These are phyloP conservation scores for Channallabes apus DNA, from an alignment of 2,797 vertebrate species.

Conservation along the genomic window DNA sequence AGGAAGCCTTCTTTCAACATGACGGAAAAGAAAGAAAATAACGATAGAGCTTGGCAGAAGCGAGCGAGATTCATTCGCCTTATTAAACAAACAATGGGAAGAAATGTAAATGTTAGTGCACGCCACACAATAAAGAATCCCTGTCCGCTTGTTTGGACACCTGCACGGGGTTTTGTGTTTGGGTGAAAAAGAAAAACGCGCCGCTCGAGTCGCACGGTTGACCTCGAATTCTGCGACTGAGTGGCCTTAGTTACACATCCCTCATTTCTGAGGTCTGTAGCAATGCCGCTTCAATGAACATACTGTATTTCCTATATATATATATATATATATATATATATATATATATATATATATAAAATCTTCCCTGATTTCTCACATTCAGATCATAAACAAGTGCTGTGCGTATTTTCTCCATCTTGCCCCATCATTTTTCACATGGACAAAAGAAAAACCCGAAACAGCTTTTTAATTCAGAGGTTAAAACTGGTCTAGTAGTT, in stretches of 20 bases:
- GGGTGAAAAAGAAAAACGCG: conserved; percentile 27
- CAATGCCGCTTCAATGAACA: neutral
- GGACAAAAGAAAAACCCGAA: neutral
- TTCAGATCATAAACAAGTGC: neutral
- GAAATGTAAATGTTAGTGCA: conserved; percentile 69
- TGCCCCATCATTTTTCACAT: neutral
- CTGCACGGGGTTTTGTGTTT: conserved; percentile 57
- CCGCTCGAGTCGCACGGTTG: conserved; percentile 32
- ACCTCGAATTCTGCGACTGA: neutral
- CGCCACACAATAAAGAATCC: conserved; percentile 52
- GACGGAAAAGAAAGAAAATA: neutral
- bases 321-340: too few relatives aligned
- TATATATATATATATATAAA: too few relatives aligned
- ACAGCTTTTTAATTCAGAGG: neutral
- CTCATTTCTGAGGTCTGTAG: conserved; percentile 9
- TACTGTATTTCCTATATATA: too few relatives aligned
- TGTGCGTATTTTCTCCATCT: conserved; percentile 8
- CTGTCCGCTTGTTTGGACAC: conserved; percentile 70
- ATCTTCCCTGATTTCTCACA: neutral
- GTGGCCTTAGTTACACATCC: conserved; percentile 16
- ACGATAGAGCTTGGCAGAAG: conserved; percentile 68
- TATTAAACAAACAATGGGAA: conserved; percentile 71
- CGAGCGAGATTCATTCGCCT: conserved; percentile 62
- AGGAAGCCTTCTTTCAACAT: conserved; percentile 64
- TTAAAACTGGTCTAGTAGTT: neutral